Conservation (phyloP, 2,888 invertebrate species). For the Myopa tessellatipennis region DNA sequence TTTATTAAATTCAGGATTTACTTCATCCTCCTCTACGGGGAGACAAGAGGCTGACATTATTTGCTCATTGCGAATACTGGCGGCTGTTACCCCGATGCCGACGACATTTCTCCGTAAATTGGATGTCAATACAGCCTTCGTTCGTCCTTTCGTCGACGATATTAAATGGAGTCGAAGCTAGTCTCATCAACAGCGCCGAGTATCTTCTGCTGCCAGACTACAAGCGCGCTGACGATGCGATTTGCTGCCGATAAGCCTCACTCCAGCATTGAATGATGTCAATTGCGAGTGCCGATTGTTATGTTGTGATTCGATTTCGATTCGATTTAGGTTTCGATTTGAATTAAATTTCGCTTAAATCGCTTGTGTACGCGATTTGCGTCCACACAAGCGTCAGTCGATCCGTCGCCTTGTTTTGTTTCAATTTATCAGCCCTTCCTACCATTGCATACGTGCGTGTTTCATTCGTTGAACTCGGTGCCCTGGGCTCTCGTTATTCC, state of each 20-base stretch:
- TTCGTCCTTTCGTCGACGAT: background rate
- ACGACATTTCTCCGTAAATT: constrained; percentile 12
- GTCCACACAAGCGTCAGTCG: background rate
- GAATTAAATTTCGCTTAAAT: no score
- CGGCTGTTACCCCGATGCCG: background rate
- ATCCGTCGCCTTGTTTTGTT: constrained; percentile 5
- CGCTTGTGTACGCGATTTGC: background rate
- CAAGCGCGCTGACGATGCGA: constrained; percentile 37
- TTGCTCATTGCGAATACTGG: no score
- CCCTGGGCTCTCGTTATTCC: no score
- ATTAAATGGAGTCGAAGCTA: background rate
- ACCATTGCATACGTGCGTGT: no score
- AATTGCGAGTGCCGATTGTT: constrained; percentile 22
- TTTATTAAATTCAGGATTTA: constrained; percentile 21
- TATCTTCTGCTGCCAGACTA: no score
- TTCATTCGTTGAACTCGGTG: no score
- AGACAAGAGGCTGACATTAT: no score
- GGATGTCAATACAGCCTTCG: background rate
- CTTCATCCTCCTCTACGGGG: background rate
- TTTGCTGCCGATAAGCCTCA: constrained; percentile 30
- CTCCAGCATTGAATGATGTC: constrained; percentile 8
- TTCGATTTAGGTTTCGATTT: constrained; percentile 4
- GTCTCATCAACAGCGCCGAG: background rate
- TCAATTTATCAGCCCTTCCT: constrained; percentile 3
- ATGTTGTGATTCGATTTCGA: constrained; percentile 23